Evolutionary conservation across 2,113 vertebrate species (phyloP).

Genomic region (Periophthalmus modestus): DNA sequence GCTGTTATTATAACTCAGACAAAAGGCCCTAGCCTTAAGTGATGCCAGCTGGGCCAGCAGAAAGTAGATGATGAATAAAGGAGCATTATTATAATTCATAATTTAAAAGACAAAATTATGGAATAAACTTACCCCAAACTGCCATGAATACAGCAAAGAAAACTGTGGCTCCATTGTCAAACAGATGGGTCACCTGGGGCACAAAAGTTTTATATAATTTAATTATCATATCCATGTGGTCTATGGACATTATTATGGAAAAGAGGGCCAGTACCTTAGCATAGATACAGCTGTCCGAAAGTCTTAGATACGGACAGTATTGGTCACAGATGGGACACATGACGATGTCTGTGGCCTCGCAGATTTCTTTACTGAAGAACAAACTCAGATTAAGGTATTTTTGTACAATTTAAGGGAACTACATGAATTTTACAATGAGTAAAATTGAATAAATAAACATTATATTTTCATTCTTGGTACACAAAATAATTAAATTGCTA

Average conservation of each 20-base stretch:
- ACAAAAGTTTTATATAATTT: neutral
- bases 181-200: conserved; percentile 89
- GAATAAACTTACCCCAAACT: conserved; percentile 89
- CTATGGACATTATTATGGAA: neutral
- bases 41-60: no score
- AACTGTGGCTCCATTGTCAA: conserved; percentile 95
- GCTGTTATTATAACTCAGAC: no score
- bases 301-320: conserved; percentile 93
- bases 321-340: conserved; percentile 98
- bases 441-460: neutral
- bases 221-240: neutral
- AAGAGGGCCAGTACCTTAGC: conserved; percentile 63
- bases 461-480: neutral
- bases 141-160: conserved; percentile 99
- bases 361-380: conserved; percentile 93
- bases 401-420: neutral
- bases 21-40: no score
- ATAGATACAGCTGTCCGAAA: conserved; percentile 94
- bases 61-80: neutral
- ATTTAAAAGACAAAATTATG: neutral
- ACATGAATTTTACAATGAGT: neutral
- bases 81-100: no score
- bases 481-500: neutral
- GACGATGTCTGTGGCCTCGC: conserved; percentile 89
- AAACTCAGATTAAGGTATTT: conserved; percentile 41